These are phyloP conservation scores for Tauraco hartlaubi DNA, from an alignment of 2,797 vertebrate species.

Conservation along the genomic window DNA sequence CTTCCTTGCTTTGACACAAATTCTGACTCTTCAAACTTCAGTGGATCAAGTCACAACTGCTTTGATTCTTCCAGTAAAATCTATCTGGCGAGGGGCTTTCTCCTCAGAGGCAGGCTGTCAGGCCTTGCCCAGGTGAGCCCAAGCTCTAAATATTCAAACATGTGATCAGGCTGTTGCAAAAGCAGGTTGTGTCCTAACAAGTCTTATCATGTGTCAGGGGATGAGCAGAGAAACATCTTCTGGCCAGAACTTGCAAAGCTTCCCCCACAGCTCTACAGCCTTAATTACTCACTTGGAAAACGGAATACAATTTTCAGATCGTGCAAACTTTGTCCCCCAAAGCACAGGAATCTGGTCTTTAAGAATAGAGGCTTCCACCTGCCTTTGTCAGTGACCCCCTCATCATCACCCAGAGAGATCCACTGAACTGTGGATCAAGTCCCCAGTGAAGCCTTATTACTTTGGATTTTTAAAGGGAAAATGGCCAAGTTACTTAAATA, in stretches of 20 bases:
- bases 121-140: conserved; percentile 46
- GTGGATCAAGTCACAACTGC: neutral
- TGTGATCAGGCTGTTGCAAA: conserved; percentile 64
- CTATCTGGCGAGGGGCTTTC: neutral
- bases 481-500: neutral
- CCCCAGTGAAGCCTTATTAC: neutral
- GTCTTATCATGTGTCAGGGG: conserved; percentile 57
- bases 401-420: neutral
- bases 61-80: conserved; percentile 24
- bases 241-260: conserved; percentile 34
- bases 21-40: neutral
- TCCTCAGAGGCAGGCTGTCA: neutral
- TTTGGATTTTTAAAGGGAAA: neutral
- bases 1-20: neutral
- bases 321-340: neutral
- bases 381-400: neutral
- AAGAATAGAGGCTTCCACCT: neutral
- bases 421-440: neutral
- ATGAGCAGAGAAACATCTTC: conserved; percentile 21
- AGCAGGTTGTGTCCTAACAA: conserved; percentile 53
- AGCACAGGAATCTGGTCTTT: neutral
- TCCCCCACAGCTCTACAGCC: neutral
- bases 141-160: conserved; percentile 51
- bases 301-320: neutral
- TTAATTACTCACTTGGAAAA: conserved; percentile 15